These are phyloP conservation scores for Catagonus wagneri DNA, from an alignment of 2,113 vertebrate genomes.

Conservation along the genomic window DNA sequence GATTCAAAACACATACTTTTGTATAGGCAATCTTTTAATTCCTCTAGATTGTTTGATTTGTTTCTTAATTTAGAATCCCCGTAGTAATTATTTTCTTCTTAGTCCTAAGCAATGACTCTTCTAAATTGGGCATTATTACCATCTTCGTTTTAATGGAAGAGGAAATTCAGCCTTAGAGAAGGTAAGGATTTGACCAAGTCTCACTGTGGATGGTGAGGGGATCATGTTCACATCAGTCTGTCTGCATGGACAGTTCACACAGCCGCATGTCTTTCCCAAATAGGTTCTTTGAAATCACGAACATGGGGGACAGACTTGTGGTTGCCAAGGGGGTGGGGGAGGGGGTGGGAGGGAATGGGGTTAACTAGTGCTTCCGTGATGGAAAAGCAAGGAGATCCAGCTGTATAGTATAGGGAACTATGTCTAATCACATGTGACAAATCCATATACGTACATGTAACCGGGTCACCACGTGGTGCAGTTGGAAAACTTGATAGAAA, in stretches of 20 bases:
- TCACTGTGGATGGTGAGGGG: background rate
- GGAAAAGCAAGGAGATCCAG: too few relatives aligned
- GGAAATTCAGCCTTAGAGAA: background rate
- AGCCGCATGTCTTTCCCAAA: background rate
- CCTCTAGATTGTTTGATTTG: background rate
- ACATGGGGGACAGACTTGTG: too few relatives aligned
- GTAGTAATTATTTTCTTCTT: background rate
- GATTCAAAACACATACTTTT: background rate
- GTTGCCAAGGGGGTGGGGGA: too few relatives aligned
- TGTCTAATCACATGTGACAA: too few relatives aligned
- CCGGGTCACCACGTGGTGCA: too few relatives aligned
- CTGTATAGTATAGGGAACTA: too few relatives aligned
- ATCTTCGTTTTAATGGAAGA: background rate
- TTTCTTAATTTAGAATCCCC: conserved; percentile 28
- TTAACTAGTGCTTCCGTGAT: too few relatives aligned
- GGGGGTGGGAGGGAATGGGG: too few relatives aligned
- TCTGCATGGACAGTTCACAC: background rate
- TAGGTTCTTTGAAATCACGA: background rate
- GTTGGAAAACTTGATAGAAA: too few relatives aligned
- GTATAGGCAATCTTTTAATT: background rate
- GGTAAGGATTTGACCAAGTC: background rate
- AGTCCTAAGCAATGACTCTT: background rate
- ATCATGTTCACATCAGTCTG: rapidly evolving
- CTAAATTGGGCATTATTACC: background rate
- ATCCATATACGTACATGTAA: too few relatives aligned